phyloP scores from a whole-genome alignment of 2,888 invertebrate genomes.

The Drosophila falleni region DNA sequence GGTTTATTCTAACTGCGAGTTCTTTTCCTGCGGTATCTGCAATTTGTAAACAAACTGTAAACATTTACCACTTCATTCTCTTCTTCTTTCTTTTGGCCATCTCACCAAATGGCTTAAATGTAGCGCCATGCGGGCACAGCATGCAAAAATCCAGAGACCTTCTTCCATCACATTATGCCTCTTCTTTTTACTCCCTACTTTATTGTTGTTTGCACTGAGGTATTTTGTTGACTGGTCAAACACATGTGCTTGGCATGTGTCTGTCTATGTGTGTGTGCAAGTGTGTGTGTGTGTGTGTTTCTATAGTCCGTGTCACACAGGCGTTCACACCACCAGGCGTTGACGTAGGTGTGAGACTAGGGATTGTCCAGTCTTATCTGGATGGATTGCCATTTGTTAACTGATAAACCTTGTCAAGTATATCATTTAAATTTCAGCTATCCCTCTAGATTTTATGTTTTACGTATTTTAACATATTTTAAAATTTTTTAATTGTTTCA shows the following conservation, averaged over 20 bases:
- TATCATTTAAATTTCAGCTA: background rate
- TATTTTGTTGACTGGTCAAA: slow-evolving; percentile 53
- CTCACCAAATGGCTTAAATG: slow-evolving; percentile 29
- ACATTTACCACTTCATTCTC: slow-evolving; percentile 2
- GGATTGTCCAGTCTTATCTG: background rate
- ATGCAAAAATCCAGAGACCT: slow-evolving; percentile 52
- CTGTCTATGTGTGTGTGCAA: slow-evolving; percentile 54
- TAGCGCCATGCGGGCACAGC: slow-evolving; percentile 77
- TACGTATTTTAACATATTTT: too few relatives aligned
- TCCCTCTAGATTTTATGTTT: too few relatives aligned
- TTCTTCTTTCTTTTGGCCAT: background rate
- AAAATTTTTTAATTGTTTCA: too few relatives aligned
- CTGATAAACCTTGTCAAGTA: slow-evolving; percentile 8
- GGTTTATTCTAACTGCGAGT: slow-evolving; percentile 26
- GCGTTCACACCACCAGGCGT: slow-evolving; percentile 45
- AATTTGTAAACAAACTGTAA: slow-evolving; percentile 12
- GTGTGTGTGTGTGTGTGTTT: slow-evolving; percentile 36
- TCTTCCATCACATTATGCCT: slow-evolving; percentile 8
- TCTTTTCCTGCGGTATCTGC: slow-evolving; percentile 6
- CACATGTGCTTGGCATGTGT: slow-evolving; percentile 68
- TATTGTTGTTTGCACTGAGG: slow-evolving; percentile 39
- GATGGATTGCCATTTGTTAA: slow-evolving; percentile 3
- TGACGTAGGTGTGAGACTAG: slow-evolving; percentile 50
- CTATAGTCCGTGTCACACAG: slow-evolving; percentile 12
- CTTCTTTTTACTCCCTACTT: background rate